Percentiles rank a stretch among this genome's conserved stretches.
Conservation (phyloP, 2,888 invertebrate genomes). For the Norana najaformis region DNA sequence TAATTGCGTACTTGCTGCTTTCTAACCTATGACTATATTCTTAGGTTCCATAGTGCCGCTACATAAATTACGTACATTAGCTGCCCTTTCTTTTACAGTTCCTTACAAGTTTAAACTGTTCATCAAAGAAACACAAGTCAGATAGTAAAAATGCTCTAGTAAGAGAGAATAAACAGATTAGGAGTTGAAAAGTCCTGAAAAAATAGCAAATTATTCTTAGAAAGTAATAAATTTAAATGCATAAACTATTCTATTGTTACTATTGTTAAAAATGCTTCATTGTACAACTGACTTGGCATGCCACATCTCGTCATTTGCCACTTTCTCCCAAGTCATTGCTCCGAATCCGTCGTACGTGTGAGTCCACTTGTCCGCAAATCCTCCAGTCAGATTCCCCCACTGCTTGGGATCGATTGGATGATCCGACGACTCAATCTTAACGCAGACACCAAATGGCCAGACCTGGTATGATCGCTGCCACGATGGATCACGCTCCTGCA, state of each 20-base stretch:
- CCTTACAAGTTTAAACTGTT: too few species aligned
- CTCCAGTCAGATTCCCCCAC: slow-evolving; percentile 44
- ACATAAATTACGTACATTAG: too few species aligned
- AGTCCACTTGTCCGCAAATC: slow-evolving; percentile 52
- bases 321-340: slow-evolving; percentile 56
- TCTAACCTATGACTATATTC: too few species aligned
- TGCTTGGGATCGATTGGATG: slow-evolving; percentile 42
- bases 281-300: slow-evolving; percentile 54
- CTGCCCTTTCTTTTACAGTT: too few species aligned
- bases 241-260: too few species aligned
- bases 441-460: slow-evolving; percentile 56
- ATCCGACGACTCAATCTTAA: slow-evolving; percentile 47
- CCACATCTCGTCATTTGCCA: slow-evolving; percentile 61
- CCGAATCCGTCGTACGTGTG: slow-evolving; percentile 49
- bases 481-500: slow-evolving; percentile 55
- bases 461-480: slow-evolving; percentile 50
- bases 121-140: too few species aligned
- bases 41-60: too few species aligned
- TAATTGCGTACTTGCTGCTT: too few species aligned
- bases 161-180: too few species aligned
- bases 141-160: too few species aligned
- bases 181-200: too few species aligned
- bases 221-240: neutral
- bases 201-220: too few species aligned
- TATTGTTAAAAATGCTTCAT: neutral